Percentiles rank a stretch among this genome's conserved stretches.
Conservation (phyloP, 2,113 vertebrate species). For the Chascanopsetta lugubris region DNA sequence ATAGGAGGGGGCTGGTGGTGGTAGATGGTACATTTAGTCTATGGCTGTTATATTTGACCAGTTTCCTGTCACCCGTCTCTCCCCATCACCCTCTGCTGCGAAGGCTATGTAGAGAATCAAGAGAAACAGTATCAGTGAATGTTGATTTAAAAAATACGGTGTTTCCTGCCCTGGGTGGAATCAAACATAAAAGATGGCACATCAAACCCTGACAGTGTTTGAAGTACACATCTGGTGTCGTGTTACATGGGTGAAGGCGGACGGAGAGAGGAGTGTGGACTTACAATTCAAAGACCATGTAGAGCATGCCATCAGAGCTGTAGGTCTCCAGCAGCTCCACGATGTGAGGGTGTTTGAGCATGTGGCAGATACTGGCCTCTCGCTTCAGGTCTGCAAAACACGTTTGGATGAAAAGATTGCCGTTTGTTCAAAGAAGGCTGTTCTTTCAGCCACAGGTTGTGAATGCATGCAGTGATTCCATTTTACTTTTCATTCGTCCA, state of each 20-base stretch:
- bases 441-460: not conserved
- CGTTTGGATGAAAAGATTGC: too few relatives aligned
- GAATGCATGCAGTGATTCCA: not conserved
- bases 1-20: not conserved
- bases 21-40: slow-evolving; percentile 21
- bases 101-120: not conserved
- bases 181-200: not conserved
- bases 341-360: slow-evolving; percentile 99
- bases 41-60: not conserved
- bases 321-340: slow-evolving; percentile 98
- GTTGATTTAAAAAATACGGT: not conserved
- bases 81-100: not conserved
- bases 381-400: slow-evolving; percentile 93
- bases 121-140: not conserved
- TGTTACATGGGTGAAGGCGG: not conserved
- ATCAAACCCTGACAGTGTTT: not conserved
- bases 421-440: too few relatives aligned
- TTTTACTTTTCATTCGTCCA: too few relatives aligned
- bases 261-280: not conserved
- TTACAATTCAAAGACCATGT: slow-evolving; percentile 89
- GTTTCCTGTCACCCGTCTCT: not conserved
- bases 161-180: not conserved
- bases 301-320: slow-evolving; percentile 97
- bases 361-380: slow-evolving; percentile 99
- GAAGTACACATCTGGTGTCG: not conserved